Evolutionary conservation across 2,888 invertebrate genomes (phyloP), one percentile per base, ranked within the genome.

Genomic region (Ectropis crepuscularia): DNA sequence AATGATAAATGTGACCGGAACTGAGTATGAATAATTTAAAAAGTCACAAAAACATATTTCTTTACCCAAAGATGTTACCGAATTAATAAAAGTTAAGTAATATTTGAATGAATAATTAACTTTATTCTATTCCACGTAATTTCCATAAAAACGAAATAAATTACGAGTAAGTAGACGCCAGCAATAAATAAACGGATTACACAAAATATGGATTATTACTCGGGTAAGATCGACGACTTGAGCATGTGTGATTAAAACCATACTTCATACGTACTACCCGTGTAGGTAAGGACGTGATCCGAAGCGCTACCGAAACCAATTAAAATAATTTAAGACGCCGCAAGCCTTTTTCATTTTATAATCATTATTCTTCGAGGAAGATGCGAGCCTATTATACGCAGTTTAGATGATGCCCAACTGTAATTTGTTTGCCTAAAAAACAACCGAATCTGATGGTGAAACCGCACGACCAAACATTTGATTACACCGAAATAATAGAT

Each of bases 271-370:
- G 45, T 41, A 42, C 50, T 37, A 70, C 79, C 76, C 81, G 78
- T 80, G 81, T 79, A 72, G 74, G 78, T 82, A 81, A 80, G 80
- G 76, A 82, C 78, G 74, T 78, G 74, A 75, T 77, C 80, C 80
- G 74, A 83, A 82, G 80, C 84, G 93, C 93, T 93, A 93, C 93
- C 90, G 92, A 87, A 91, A 88, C 91, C 92, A 93, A 93, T 93
- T 93, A 93, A 92, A 93, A 92, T 93, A 92, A 93, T 92, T 92
- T 88, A 90, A 90, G 87, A 89, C 81, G 90, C 92, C 87, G 79
- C 81, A 72, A 82, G 90, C 86, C 83, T 90, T 91, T 89, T 90
- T 90, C 89, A 88, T 90, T 91, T 90, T 90, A 86, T 88, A 88
- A 83, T 87, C 87, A 90, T 92, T 88, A 90, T 87, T 91, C 90